A percentile compares a stretch with the other conserved stretches of the same genome.
Conservation (phyloP, 1,140 invertebrate species). For the Conus betulinus region DNA sequence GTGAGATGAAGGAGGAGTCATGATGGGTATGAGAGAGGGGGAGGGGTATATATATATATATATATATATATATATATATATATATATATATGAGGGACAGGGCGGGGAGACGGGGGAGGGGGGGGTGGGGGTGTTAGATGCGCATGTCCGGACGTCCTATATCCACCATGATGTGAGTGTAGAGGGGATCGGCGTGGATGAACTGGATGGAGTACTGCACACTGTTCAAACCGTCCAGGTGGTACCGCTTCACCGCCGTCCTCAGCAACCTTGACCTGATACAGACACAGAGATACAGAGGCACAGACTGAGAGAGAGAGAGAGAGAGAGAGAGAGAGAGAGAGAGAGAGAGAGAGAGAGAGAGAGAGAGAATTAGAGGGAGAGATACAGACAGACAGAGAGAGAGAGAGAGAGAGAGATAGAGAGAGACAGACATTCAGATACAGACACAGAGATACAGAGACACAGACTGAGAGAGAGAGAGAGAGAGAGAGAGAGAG, state of each 20-base stretch:
- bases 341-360: too few species aligned
- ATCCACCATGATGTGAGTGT: conserved; percentile 77
- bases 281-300: background rate
- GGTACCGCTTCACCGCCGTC: conserved; percentile 76
- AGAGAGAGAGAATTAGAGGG: too few species aligned
- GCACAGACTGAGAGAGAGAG: too few species aligned
- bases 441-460: too few species aligned
- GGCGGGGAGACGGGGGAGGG: background rate
- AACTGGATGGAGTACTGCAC: conserved; percentile 74
- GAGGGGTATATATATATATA: background rate
- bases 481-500: too few species aligned
- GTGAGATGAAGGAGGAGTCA: background rate
- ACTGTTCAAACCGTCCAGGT: conserved; percentile 78
- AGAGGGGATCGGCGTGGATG: conserved; percentile 69
- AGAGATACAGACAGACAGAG: too few species aligned
- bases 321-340: too few species aligned
- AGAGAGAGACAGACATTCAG: too few species aligned
- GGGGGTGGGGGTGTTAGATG: background rate
- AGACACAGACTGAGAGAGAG: too few species aligned
- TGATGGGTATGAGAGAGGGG: background rate
- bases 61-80: too few species aligned
- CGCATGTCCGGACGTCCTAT: conserved; percentile 72
- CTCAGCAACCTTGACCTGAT: conserved; percentile 74
- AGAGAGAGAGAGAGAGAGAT: too few species aligned
- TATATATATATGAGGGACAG: too few species aligned